Conservation (phyloP, 2,888 invertebrate species). For the Pterobdella sp. region DNA sequence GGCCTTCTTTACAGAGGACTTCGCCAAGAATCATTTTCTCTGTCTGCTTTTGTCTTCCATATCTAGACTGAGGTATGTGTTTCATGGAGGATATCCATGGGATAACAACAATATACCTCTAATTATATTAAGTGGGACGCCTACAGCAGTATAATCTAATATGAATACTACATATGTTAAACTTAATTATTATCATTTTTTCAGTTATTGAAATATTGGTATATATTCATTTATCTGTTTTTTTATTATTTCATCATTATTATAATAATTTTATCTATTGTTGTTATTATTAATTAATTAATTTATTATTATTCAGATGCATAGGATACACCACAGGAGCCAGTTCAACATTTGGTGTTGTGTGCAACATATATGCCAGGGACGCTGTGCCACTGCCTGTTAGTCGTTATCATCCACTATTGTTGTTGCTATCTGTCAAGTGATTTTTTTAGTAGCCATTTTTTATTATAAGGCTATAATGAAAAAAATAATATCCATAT, state of each 20-base stretch:
- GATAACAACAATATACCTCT: too few species aligned
- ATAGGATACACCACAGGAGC: conserved; percentile 51
- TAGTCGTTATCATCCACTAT: not conserved
- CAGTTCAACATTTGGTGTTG: conserved; percentile 67
- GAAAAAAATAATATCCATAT: not conserved
- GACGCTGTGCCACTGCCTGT: conserved; percentile 70
- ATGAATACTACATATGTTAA: too few species aligned
- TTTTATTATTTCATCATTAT: not conserved
- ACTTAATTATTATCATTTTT: too few species aligned
- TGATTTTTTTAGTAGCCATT: not conserved
- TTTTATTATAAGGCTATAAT: not conserved
- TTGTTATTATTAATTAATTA: not conserved
- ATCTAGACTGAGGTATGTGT: conserved; percentile 59
- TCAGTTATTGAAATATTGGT: not conserved
- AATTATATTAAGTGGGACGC: too few species aligned
- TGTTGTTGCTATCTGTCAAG: not conserved
- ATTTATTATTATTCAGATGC: conserved; percentile 41
- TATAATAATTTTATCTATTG: not conserved
- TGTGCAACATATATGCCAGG: conserved; percentile 67
- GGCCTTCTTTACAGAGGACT: conserved; percentile 74
- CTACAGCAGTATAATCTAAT: too few species aligned
- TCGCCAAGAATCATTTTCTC: conserved; percentile 74
- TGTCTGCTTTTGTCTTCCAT: conserved; percentile 66
- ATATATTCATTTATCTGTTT: not conserved
- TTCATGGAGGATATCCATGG: too few species aligned